Evolutionary conservation across 2,888 invertebrate species (phyloP).

Genomic region (Venusia cambrica): DNA sequence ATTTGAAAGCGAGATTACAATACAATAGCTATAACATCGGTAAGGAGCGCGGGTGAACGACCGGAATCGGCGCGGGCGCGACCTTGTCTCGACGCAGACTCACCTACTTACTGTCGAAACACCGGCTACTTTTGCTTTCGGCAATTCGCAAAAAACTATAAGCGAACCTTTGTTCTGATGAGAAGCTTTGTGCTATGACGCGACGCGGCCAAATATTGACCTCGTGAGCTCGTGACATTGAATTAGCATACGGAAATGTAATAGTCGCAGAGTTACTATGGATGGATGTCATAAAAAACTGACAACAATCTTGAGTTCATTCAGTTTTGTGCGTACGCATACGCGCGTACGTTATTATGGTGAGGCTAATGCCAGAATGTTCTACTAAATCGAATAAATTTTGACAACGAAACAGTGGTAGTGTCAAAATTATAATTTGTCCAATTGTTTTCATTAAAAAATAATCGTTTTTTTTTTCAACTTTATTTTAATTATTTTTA

Average conservation of each 20-base stretch:
- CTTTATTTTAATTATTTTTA: no score
- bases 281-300: no score
- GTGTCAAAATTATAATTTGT: no score
- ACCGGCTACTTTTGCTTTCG: constrained; percentile 77
- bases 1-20: constrained; percentile 47
- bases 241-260: constrained; percentile 10
- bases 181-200: constrained; percentile 20
- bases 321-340: no score
- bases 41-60: constrained; percentile 63
- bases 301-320: no score
- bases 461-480: no score
- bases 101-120: constrained; percentile 77
- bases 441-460: no score
- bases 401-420: no score
- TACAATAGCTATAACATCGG: constrained; percentile 40
- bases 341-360: no score
- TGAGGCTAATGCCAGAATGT: no score
- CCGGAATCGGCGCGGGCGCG: constrained; percentile 78
- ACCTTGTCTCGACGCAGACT: constrained; percentile 72
- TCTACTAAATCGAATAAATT: no score
- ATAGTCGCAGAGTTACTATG: no score
- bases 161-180: constrained; percentile 24
- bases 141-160: constrained; percentile 70
- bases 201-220: constrained; percentile 21
- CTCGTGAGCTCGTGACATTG: constrained; percentile 14